Evolutionary conservation across 2,113 vertebrate species (phyloP).

Genomic region (Tautogolabrus adspersus): DNA sequence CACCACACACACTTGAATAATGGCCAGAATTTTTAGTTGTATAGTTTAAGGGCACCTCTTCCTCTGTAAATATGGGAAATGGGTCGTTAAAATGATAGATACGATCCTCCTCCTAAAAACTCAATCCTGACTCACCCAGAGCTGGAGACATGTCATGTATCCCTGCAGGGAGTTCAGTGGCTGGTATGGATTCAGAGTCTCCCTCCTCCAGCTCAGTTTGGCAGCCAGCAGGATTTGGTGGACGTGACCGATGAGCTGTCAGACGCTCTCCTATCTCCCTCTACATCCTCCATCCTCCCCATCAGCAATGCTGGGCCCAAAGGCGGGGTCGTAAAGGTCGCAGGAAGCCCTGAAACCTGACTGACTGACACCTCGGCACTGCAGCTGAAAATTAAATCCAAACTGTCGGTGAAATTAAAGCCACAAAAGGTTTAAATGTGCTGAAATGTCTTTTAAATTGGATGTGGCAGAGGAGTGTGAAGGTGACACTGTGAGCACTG

Average conservation of each 20-base stretch:
- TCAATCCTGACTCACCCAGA: conserved; percentile 14
- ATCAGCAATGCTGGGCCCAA: conserved; percentile 8
- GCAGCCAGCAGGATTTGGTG: conserved; percentile 3
- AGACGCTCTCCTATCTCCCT: conserved; percentile 25
- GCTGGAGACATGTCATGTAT: neutral
- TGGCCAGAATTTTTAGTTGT: neutral
- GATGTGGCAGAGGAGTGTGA: conserved; percentile 5
- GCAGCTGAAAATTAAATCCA: conserved; percentile 4
- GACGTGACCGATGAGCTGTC: conserved; percentile 68
- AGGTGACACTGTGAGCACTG: conserved; percentile 3
- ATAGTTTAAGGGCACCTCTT: neutral
- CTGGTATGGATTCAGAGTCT: conserved; percentile 26
- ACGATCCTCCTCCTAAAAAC: neutral
- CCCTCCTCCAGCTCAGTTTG: conserved; percentile 31
- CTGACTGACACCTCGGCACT: conserved; percentile 15
- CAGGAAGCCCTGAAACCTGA: conserved; percentile 21
- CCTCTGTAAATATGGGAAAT: conserved; percentile 12
- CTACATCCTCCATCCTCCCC: conserved; percentile 35
- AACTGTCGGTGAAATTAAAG: neutral
- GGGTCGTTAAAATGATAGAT: conserved; percentile 15
- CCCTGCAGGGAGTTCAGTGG: conserved; percentile 17
- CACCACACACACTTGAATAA: neutral
- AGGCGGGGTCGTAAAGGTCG: conserved; percentile 55
- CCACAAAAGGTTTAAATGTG: conserved; percentile 2
- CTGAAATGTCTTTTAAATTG: conserved; percentile 7